Evolutionary conservation across 2,113 vertebrate species (phyloP).

Genomic region (Lutjanus erythropterus): DNA sequence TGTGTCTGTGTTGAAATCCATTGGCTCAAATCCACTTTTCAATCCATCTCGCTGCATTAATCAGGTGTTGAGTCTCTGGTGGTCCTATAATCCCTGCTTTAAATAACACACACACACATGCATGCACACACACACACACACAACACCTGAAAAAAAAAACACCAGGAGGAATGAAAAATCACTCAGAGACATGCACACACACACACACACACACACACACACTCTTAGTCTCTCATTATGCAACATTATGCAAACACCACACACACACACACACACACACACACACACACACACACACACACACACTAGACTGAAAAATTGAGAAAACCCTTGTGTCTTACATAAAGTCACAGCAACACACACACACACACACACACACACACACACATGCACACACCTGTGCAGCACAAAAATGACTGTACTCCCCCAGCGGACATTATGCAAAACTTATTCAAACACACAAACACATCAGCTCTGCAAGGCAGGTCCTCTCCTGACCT

Average conservation of each 20-base stretch:
- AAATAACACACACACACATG: conserved; percentile 20
- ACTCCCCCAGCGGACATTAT: background rate
- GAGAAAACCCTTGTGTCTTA: conserved; percentile 13
- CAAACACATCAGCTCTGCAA: background rate
- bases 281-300: conserved; percentile 8
- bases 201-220: background rate
- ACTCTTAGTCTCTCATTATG: conserved; percentile 36
- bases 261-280: conserved; percentile 23
- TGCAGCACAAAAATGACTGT: background rate
- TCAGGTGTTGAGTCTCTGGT: conserved; percentile 53
- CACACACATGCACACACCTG: background rate
- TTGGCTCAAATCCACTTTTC: conserved; percentile 50
- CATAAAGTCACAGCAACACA: conserved; percentile 6
- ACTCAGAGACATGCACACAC: conserved; percentile 19
- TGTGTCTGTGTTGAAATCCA: conserved; percentile 17
- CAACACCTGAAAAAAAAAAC: background rate
- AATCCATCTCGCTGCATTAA: conserved; percentile 48
- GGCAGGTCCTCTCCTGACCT: background rate
- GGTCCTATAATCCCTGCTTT: conserved; percentile 44
- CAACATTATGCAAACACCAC: conserved; percentile 45
- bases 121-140: conserved; percentile 24
- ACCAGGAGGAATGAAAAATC: too few relatives aligned
- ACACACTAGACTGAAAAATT: background rate
- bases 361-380: conserved; percentile 15
- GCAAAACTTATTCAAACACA: conserved; percentile 10